Evolutionary conservation across 2,797 vertebrate genomes (phyloP), one percentile per base, ranked within the genome.

Genomic region (Salmo trutta): DNA sequence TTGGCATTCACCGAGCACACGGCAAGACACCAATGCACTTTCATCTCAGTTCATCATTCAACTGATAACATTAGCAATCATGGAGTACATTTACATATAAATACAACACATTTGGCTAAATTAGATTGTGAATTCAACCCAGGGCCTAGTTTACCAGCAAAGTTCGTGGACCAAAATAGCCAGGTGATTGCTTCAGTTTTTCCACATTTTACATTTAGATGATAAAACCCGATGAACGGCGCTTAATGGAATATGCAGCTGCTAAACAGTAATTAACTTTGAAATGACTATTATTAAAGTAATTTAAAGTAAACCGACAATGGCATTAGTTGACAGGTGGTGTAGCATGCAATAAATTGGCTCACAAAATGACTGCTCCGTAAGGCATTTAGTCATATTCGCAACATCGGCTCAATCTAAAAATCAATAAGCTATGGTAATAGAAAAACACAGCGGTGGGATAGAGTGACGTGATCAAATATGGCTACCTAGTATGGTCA

Each of bases 101-200:
- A 93, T 92, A 90, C 90, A 91, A 83, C 79, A 74, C 79, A 80
- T 73, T 75, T 77, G 82, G 89, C 88, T 86, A 86, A 90, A 89
- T 84, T 79, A 79, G 81, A 82, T 65, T 73, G 81, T 75, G 81
- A 89, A 90, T 91, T 88, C 79, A 87, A 90, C 87, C 78, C 83
- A 68, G 81, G 79, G 83, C 70, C 80, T 79, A 82, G 79, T 88
- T 88, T 87, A 88, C 88, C 84, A 81, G 77, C 77, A 77, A 80
- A 69, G 76, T 72, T 64, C 56, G 85, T 85, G 62, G 51, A 33
- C n/a, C 31, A 31, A 31, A 64, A 76, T 70, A 33, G 29, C 17
- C 51, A 36, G 29, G 15, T 75, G 78, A 79, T 89, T 91, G 87
- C 88, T 86, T 86, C 75, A 82, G 70, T 78, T 75, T 74, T 73